phyloP scores from a whole-genome alignment of 2,888 invertebrate genomes.

The Caenorhabditis drosophilae region DNA sequence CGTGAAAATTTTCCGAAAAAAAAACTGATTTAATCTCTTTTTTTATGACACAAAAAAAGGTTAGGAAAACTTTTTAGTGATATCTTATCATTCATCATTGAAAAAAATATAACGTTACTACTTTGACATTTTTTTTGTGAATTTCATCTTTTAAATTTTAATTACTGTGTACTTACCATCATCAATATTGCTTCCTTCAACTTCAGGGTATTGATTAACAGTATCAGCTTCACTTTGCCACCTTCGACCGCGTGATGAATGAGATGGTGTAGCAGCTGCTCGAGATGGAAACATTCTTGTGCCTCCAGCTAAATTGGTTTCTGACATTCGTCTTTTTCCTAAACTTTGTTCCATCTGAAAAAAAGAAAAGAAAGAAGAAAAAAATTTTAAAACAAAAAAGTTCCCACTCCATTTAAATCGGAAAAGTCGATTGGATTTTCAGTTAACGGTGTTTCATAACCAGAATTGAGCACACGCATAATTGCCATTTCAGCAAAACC shows the following conservation, averaged over 20 bases:
- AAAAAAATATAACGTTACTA: no score
- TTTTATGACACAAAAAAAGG: no score
- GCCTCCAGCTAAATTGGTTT: slow-evolving; percentile 64
- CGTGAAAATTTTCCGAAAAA: no score
- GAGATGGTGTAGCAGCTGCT: slow-evolving; percentile 33
- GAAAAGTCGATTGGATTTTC: slow-evolving; percentile 73
- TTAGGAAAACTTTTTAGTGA: no score
- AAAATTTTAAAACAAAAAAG: not conserved
- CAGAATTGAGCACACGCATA: slow-evolving; percentile 76
- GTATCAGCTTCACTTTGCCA: slow-evolving; percentile 69
- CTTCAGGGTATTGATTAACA: slow-evolving; percentile 68
- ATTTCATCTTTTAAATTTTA: no score
- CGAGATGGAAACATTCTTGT: slow-evolving; percentile 36
- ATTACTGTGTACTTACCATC: slow-evolving; percentile 61
- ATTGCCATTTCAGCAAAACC: slow-evolving; percentile 95
- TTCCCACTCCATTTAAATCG: slow-evolving; percentile 43
- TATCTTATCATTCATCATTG: no score
- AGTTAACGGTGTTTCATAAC: slow-evolving; percentile 90
- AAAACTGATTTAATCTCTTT: not conserved
- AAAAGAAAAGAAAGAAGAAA: not conserved
- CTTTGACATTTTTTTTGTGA: no score
- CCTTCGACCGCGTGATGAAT: slow-evolving; percentile 43
- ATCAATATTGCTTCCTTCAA: slow-evolving; percentile 65
- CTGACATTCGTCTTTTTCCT: slow-evolving; percentile 62
- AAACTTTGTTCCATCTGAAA: slow-evolving; percentile 48